phyloP scores from a whole-genome alignment of 1,140 invertebrate species.

The Chironomus tepperi region DNA sequence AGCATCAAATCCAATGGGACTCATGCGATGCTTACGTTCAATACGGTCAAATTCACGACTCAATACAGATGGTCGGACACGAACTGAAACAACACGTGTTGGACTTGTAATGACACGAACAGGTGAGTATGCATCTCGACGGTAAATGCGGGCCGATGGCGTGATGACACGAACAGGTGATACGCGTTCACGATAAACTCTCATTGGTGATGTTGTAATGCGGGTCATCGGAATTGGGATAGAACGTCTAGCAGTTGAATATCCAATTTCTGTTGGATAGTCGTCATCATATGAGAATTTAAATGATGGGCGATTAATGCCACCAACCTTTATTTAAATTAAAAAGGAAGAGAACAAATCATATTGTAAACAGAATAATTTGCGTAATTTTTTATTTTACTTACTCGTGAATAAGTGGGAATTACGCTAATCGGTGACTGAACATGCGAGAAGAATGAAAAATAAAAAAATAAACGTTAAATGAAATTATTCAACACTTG shows the following conservation, averaged over 20 bases:
- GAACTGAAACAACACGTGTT: conserved; percentile 49
- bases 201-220: conserved; percentile 34
- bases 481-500: background rate
- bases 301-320: background rate
- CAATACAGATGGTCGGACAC: conserved; percentile 58
- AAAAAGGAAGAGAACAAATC: background rate
- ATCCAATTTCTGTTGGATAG: background rate
- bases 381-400: background rate
- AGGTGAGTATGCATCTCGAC: conserved; percentile 21
- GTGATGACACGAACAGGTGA: conserved; percentile 34
- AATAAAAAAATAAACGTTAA: background rate
- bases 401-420: background rate
- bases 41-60: conserved; percentile 64
- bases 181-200: conserved; percentile 28
- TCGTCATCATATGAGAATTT: background rate
- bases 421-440: conserved; percentile 6
- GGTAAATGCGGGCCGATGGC: conserved; percentile 37
- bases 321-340: background rate
- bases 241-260: background rate
- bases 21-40: conserved; percentile 50
- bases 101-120: conserved; percentile 39
- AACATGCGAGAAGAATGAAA: background rate
- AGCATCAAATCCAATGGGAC: conserved; percentile 53
- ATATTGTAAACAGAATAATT: background rate
- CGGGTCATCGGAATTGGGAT: conserved; percentile 27